These are phyloP conservation scores for Dolichotis patagonum DNA, from an alignment of 2,113 vertebrate genomes.

Conservation along the genomic window DNA sequence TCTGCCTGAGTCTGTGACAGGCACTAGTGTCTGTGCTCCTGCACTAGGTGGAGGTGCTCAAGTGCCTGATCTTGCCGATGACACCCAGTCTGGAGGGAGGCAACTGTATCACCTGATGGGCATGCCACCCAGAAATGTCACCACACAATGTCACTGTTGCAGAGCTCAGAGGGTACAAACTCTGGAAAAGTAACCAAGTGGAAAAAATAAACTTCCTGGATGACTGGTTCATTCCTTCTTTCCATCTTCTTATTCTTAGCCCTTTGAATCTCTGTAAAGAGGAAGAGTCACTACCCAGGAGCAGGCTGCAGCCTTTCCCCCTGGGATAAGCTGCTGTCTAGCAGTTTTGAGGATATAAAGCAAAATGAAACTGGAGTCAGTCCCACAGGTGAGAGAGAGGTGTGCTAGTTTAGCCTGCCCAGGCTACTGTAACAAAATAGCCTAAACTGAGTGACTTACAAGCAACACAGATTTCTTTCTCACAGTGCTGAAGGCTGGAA, in stretches of 20 bases:
- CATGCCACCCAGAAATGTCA: too few relatives aligned
- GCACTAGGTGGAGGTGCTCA: background rate
- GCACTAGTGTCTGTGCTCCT: accelerated
- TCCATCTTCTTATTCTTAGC: background rate
- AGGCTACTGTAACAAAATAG: background rate
- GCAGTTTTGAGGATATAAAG: background rate
- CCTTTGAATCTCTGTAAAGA: background rate
- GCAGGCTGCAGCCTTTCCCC: background rate
- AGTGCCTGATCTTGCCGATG: background rate
- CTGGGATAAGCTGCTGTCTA: background rate
- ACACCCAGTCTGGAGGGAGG: background rate
- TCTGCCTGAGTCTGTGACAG: background rate
- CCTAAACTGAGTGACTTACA: background rate
- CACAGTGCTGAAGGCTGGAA: background rate
- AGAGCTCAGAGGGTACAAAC: background rate
- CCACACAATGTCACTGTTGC: background rate
- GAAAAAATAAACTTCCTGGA: slow-evolving; percentile 56
- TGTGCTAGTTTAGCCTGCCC: background rate
- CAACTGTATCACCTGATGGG: background rate
- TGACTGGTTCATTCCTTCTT: background rate
- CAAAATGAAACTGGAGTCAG: background rate
- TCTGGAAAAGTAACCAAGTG: background rate
- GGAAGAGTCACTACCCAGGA: background rate
- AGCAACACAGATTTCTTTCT: background rate
- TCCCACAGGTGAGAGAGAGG: background rate